These are phyloP conservation scores for Achroia grisella DNA, from an alignment of 1,140 invertebrate species.

Conservation along the genomic window DNA sequence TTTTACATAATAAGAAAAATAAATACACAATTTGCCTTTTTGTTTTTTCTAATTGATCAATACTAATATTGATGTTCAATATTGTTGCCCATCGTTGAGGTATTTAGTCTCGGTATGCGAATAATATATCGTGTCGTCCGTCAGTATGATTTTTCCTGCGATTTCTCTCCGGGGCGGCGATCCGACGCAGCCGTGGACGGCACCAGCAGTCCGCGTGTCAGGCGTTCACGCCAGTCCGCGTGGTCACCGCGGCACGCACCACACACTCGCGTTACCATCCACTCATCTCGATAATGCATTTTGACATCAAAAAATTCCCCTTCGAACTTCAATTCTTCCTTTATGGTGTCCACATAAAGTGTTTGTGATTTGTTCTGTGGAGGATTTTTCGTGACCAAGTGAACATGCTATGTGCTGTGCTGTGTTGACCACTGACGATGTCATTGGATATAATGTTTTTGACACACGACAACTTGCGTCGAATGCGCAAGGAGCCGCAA, in stretches of 20 bases:
- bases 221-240: conserved; percentile 10
- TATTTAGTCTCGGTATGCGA: no score
- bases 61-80: no score
- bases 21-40: no score
- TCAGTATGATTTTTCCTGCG: conserved; percentile 41
- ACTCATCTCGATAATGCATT: conserved; percentile 57
- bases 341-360: conserved; percentile 37
- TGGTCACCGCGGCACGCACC: conserved; percentile 18
- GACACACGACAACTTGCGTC: conserved; percentile 69
- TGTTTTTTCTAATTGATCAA: no score
- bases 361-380: conserved; percentile 23
- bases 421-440: conserved; percentile 30
- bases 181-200: neutral
- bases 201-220: conserved; percentile 1
- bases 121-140: no score
- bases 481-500: conserved; percentile 62
- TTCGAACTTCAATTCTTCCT: conserved; percentile 27
- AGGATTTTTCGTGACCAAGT: conserved; percentile 17
- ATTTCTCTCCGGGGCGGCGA: conserved; percentile 41
- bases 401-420: conserved; percentile 15
- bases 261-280: conserved; percentile 7
- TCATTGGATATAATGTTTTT: conserved; percentile 72
- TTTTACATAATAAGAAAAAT: no score
- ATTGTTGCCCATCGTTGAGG: no score
- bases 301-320: conserved; percentile 44